Percentiles rank a stretch among this genome's conserved stretches.
phyloP scores from a whole-genome alignment of 2,113 vertebrate species.

The Colinus virginianus region DNA sequence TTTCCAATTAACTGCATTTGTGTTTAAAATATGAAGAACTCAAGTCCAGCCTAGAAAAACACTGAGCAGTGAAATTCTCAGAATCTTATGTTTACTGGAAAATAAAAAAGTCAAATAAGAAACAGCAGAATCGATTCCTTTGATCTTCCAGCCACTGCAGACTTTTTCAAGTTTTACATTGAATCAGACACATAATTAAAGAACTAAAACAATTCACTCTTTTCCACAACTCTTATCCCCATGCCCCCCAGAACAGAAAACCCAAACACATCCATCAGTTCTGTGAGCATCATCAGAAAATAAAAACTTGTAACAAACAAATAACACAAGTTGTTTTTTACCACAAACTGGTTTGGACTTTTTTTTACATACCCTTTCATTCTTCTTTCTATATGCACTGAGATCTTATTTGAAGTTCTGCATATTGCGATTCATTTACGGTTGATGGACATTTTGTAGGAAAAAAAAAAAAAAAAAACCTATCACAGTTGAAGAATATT shows the following conservation, averaged over 20 bases:
- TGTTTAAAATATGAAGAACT: neutral
- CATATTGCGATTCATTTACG: neutral
- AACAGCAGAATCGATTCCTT: neutral
- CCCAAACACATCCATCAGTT: neutral
- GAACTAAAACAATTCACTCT: neutral
- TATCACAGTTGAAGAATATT: neutral
- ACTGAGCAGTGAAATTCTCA: neutral
- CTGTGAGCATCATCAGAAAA: neutral
- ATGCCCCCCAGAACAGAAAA: neutral
- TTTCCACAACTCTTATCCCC: neutral
- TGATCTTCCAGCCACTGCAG: neutral
- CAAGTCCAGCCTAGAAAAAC: neutral
- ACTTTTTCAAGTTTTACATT: neutral
- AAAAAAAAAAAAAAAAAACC: neutral
- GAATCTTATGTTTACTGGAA: neutral
- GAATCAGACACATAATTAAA: neutral
- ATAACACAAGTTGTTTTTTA: neutral
- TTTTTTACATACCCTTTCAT: neutral
- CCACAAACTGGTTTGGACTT: neutral
- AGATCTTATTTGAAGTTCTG: neutral
- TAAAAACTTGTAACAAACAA: neutral
- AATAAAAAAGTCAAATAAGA: neutral
- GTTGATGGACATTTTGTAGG: neutral
- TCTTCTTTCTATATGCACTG: neutral
- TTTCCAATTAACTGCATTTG: slow-evolving; percentile 16